phyloP scores from a whole-genome alignment of 2,888 invertebrate species.

The Mythimna impura region DNA sequence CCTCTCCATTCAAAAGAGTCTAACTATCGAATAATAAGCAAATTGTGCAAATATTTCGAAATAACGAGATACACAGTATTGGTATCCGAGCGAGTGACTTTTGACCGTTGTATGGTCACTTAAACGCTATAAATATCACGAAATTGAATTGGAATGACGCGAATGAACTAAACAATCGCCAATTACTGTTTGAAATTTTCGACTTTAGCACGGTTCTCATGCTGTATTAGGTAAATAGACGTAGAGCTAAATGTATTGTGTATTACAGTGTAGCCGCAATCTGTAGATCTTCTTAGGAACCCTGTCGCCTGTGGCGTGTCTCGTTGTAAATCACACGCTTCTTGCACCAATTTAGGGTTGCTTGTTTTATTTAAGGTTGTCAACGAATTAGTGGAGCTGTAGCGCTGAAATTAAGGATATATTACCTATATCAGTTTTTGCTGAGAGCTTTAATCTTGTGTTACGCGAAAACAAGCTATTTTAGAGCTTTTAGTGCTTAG shows the following conservation, averaged over 20 bases:
- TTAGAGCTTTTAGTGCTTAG: background rate
- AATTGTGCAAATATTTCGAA: slow-evolving; percentile 51
- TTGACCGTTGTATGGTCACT: slow-evolving; percentile 67
- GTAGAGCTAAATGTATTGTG: slow-evolving; percentile 71
- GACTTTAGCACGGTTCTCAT: slow-evolving; percentile 76
- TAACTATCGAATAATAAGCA: slow-evolving; percentile 43
- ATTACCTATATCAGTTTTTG: slow-evolving; percentile 8
- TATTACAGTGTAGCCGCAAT: slow-evolving; percentile 74
- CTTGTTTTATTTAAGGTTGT: slow-evolving; percentile 44
- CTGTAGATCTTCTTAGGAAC: slow-evolving; percentile 82
- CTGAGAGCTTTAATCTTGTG: background rate
- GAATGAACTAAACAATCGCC: slow-evolving; percentile 77
- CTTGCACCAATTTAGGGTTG: slow-evolving; percentile 74
- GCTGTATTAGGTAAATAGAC: slow-evolving; percentile 80
- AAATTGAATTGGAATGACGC: slow-evolving; percentile 75
- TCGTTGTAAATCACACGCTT: slow-evolving; percentile 80
- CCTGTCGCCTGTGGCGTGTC: slow-evolving; percentile 81
- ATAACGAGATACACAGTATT: slow-evolving; percentile 60
- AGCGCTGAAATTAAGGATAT: background rate
- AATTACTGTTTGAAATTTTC: slow-evolving; percentile 79
- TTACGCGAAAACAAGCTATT: background rate
- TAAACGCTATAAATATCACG: slow-evolving; percentile 73
- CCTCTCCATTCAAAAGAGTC: slow-evolving; percentile 22
- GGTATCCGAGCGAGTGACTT: slow-evolving; percentile 63
- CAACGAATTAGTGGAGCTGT: slow-evolving; percentile 17